Evolutionary conservation across 1,140 invertebrate genomes (phyloP).

Genomic region (Teleopsis dalmanni): DNA sequence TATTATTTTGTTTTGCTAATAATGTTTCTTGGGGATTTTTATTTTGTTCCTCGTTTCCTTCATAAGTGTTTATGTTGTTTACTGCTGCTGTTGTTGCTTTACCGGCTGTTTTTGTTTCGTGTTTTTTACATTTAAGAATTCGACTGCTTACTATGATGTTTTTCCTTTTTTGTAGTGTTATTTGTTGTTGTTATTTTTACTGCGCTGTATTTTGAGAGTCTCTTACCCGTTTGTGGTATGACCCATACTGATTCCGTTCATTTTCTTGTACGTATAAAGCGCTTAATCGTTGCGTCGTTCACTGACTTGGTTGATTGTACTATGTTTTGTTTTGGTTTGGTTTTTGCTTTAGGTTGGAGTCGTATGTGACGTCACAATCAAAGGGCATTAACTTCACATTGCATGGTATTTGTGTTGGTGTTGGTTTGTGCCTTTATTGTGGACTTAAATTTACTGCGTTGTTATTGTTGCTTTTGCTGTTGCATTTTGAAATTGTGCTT

Average conservation of each 20-base stretch:
- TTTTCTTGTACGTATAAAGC: too few relatives aligned
- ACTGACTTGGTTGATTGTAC: neutral
- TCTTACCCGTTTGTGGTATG: too few relatives aligned
- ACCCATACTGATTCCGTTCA: too few relatives aligned
- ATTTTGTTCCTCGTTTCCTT: conserved; percentile 6
- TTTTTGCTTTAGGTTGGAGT: neutral
- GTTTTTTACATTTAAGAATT: neutral
- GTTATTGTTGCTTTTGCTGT: conserved; percentile 7
- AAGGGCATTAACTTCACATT: conserved; percentile 12
- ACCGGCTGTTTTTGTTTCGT: conserved; percentile 2
- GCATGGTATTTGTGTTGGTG: conserved; percentile 1
- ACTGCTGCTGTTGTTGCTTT: neutral
- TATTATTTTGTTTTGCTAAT: conserved; percentile 9
- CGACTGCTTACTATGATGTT: neutral
- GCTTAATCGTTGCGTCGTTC: too few relatives aligned
- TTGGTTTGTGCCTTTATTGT: neutral
- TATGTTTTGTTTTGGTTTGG: neutral
- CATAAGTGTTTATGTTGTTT: neutral
- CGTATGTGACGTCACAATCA: conserved; percentile 8
- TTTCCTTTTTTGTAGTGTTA: neutral
- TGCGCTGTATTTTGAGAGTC: too few relatives aligned
- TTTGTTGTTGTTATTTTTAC: too few relatives aligned
- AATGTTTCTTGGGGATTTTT: conserved; percentile 8
- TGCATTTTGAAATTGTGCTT: neutral
- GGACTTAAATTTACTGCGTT: neutral